Evolutionary conservation across 2,888 invertebrate genomes (phyloP).

Genomic region (Lottia gigantea): DNA sequence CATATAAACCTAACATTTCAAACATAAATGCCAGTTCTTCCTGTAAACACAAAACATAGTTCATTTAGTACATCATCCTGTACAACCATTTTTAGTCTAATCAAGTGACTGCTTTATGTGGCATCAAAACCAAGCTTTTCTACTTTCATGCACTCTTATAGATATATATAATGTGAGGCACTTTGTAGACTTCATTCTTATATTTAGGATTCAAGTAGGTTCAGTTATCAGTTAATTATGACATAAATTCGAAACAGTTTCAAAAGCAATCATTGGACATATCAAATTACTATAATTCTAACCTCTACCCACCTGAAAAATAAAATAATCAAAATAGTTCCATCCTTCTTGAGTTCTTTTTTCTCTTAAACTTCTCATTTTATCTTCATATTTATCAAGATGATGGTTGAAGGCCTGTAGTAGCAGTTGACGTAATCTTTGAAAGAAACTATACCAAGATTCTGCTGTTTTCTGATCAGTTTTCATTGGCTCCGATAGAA

Average conservation of each 20-base stretch:
- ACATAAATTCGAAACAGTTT: no score
- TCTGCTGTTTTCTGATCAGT: slow-evolving; percentile 84
- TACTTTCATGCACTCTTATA: no score
- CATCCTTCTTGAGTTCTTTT: slow-evolving; percentile 89
- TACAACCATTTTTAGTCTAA: no score
- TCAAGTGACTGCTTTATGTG: no score
- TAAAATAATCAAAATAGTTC: slow-evolving; percentile 95
- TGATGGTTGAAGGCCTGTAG: slow-evolving; percentile 88
- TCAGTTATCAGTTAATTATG: no score
- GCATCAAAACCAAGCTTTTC: no score
- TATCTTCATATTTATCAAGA: slow-evolving; percentile 84
- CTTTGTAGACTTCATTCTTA: no score
- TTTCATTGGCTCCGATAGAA: slow-evolving; percentile 90
- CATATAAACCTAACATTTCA: slow-evolving; percentile 91
- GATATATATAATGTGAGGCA: no score
- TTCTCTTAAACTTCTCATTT: slow-evolving; percentile 89
- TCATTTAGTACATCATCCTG: background rate
- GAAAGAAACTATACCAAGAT: slow-evolving; percentile 87
- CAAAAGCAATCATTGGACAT: no score
- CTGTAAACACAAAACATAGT: slow-evolving; percentile 69
- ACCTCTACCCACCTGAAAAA: slow-evolving; percentile 78
- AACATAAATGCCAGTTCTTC: slow-evolving; percentile 95
- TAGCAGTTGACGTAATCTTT: slow-evolving; percentile 84
- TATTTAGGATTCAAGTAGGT: no score
- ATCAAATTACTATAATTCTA: no score